Conservation (phyloP, 2,888 invertebrate species). For the Pharmacophagus antenor region DNA sequence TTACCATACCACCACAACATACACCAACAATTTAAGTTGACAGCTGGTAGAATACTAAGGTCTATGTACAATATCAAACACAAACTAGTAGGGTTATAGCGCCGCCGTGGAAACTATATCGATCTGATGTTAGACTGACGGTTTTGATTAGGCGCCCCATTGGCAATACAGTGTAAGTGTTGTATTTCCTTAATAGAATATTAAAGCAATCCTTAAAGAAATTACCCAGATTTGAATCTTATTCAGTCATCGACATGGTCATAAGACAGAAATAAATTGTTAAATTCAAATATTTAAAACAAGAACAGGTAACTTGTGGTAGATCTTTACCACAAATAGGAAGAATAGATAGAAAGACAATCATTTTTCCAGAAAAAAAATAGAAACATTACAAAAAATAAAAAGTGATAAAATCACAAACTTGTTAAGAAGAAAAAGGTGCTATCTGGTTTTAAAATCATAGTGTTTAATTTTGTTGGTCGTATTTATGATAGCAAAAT, state of each 20-base stretch:
- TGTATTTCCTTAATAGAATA: constrained; percentile 40
- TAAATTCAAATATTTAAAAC: background rate
- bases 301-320: background rate
- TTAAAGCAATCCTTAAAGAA: constrained; percentile 1
- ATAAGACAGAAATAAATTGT: background rate
- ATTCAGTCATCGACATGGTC: no score
- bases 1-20: constrained; percentile 60
- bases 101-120: constrained; percentile 67
- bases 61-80: constrained; percentile 40
- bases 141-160: constrained; percentile 53
- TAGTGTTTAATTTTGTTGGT: no score
- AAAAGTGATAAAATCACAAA: no score
- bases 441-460: no score
- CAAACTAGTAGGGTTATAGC: constrained; percentile 59
- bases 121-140: constrained; percentile 60
- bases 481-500: no score
- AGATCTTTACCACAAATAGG: background rate
- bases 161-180: constrained; percentile 38
- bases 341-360: no score
- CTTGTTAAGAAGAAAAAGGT: no score
- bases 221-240: no score
- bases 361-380: no score
- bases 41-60: constrained; percentile 36
- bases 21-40: constrained; percentile 51
- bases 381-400: no score